Percentiles rank a stretch among this genome's conserved stretches.
phyloP scores from a whole-genome alignment of 2,113 vertebrate genomes.

The Nycticebus coucang region DNA sequence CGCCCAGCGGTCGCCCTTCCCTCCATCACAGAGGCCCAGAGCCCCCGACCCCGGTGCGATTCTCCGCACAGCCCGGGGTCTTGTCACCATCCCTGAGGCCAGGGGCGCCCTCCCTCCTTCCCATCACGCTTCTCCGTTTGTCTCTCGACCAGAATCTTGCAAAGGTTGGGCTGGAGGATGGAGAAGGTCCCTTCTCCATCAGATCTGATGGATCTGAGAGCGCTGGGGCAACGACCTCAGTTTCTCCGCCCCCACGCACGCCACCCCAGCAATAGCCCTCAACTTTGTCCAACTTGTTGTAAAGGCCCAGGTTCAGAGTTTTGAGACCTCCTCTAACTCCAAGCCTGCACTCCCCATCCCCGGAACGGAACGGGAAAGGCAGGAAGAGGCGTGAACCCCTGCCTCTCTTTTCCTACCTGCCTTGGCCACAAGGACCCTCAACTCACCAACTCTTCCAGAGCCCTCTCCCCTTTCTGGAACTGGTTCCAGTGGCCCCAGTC shows the following conservation, averaged over 20 bases:
- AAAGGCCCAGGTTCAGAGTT: not conserved
- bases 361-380: not conserved
- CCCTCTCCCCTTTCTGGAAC: not conserved
- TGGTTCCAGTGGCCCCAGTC: not conserved
- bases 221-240: not conserved
- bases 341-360: not conserved
- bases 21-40: slow-evolving; percentile 25
- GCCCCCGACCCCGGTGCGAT: too few species aligned
- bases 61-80: not conserved
- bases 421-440: not conserved
- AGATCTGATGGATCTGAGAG: not conserved
- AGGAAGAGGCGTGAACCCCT: not conserved
- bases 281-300: slow-evolving; percentile 41
- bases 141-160: not conserved
- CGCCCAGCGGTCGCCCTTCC: not conserved
- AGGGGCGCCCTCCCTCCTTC: not conserved
- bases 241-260: not conserved
- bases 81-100: not conserved
- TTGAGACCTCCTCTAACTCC: not conserved
- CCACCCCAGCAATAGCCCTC: not conserved
- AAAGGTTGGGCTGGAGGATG: not conserved
- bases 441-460: not conserved
- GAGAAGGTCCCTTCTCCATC: not conserved
- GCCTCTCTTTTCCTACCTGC: not conserved
- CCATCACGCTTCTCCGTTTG: not conserved